Evolutionary conservation across 2,797 vertebrate species (phyloP).

Genomic region (Hippoglossus hippoglossus): DNA sequence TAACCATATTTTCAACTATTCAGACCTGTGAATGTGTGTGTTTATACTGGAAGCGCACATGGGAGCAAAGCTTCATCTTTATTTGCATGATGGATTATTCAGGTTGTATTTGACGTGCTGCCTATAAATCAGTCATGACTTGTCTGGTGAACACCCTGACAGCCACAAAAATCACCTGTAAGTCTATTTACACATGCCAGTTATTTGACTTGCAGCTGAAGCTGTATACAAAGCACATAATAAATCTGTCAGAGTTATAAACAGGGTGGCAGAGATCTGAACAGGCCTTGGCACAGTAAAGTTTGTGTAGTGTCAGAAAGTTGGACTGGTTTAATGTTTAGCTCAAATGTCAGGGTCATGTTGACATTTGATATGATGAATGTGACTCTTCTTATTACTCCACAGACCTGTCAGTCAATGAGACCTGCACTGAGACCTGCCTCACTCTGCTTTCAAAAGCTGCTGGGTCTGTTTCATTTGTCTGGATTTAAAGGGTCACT

Average conservation of each 20-base stretch:
- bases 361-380: conserved; percentile 42
- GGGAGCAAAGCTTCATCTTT: conserved; percentile 61
- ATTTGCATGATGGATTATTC: conserved; percentile 66
- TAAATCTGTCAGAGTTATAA: conserved; percentile 74
- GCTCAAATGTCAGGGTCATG: conserved; percentile 29
- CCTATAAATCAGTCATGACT: conserved; percentile 70
- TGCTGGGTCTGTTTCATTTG: conserved; percentile 13
- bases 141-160: conserved; percentile 53
- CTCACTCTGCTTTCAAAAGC: conserved; percentile 7
- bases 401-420: conserved; percentile 11
- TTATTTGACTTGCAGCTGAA: conserved; percentile 55
- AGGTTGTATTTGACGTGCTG: conserved; percentile 47
- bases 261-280: conserved; percentile 45
- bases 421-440: conserved; percentile 9
- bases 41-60: conserved; percentile 48
- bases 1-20: conserved; percentile 13
- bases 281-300: conserved; percentile 47
- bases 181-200: conserved; percentile 68
- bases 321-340: conserved; percentile 31
- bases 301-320: conserved; percentile 36
- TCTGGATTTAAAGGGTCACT: conserved; percentile 1
- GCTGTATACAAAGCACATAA: conserved; percentile 63
- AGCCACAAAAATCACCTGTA: conserved; percentile 68
- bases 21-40: conserved; percentile 36
- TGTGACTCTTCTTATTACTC: conserved; percentile 6